These are phyloP conservation scores for Epinephelus lanceolatus DNA, from an alignment of 2,113 vertebrate genomes.

Conservation along the genomic window DNA sequence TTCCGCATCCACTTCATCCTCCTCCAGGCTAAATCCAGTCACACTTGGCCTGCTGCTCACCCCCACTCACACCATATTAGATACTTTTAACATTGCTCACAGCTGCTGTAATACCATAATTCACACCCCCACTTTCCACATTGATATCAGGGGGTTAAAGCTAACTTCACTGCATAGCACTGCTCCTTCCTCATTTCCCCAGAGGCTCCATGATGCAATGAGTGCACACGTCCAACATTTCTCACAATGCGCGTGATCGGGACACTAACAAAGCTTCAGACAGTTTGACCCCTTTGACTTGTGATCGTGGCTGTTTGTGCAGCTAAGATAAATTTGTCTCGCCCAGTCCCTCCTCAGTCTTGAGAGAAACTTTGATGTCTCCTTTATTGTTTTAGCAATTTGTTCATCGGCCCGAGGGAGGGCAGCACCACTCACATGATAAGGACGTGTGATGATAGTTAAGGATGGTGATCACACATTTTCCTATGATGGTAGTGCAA, in stretches of 20 bases:
- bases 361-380: neutral
- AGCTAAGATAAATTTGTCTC: conserved; percentile 13
- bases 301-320: neutral
- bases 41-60: conserved; percentile 17
- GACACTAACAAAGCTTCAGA: conserved; percentile 18
- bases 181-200: conserved; percentile 33
- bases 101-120: conserved; percentile 58
- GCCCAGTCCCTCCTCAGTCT: neutral
- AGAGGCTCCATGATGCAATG: conserved; percentile 51
- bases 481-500: neutral
- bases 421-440: neutral
- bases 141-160: conserved; percentile 44
- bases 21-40: conserved; percentile 4
- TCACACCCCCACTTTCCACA: conserved; percentile 63
- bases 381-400: conserved; percentile 11
- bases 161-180: conserved; percentile 34
- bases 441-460: conserved; percentile 13
- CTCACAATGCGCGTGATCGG: conserved; percentile 10
- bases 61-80: conserved; percentile 35
- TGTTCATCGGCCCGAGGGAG: neutral
- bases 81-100: conserved; percentile 72
- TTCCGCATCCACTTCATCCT: conserved; percentile 4
- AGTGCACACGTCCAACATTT: conserved; percentile 22
- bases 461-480: conserved; percentile 1
- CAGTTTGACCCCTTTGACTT: neutral